Percentiles rank a stretch among this genome's conserved stretches.
These are phyloP conservation scores for Agrenia bidenticulata DNA, from an alignment of 2,888 invertebrate genomes.

Conservation along the genomic window DNA sequence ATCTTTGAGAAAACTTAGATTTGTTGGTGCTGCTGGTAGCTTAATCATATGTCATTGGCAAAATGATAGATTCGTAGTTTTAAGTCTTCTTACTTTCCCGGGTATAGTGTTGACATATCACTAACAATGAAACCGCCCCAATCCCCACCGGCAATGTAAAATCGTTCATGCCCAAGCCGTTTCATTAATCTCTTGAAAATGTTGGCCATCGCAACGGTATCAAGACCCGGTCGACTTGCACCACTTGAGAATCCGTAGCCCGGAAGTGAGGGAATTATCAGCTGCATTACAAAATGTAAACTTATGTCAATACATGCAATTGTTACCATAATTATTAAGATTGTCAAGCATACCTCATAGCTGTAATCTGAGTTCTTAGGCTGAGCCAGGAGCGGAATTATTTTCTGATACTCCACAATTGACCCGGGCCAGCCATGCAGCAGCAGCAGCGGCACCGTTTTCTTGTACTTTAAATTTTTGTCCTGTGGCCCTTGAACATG, in stretches of 20 bases:
- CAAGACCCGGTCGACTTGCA: slow-evolving; percentile 56
- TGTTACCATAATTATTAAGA: too few species aligned
- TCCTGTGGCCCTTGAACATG: slow-evolving; percentile 61
- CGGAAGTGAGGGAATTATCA: slow-evolving; percentile 61
- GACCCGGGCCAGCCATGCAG: slow-evolving; percentile 44
- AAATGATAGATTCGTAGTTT: slow-evolving; percentile 32
- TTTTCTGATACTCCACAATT: slow-evolving; percentile 38
- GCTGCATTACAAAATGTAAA: too few species aligned
- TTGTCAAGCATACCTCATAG: slow-evolving; percentile 48
- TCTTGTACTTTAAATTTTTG: slow-evolving; percentile 27
- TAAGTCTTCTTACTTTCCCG: slow-evolving; percentile 25
- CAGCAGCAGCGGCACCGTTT: slow-evolving; percentile 20
- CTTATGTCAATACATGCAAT: too few species aligned
- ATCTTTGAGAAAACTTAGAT: too few species aligned
- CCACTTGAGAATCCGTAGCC: slow-evolving; percentile 61
- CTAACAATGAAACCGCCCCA: slow-evolving; percentile 57
- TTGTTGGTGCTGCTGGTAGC: too few species aligned
- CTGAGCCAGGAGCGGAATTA: slow-evolving; percentile 38
- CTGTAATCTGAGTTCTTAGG: slow-evolving; percentile 28
- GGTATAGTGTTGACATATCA: slow-evolving; percentile 56
- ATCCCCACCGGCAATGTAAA: slow-evolving; percentile 65
- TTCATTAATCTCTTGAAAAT: slow-evolving; percentile 70
- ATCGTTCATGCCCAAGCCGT: slow-evolving; percentile 67
- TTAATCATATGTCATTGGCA: too few species aligned
- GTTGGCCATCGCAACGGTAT: slow-evolving; percentile 60